Base-by-base conservation (phyloP, 2,113 vertebrate genomes). In the Notarius quadriscutis region DNA sequence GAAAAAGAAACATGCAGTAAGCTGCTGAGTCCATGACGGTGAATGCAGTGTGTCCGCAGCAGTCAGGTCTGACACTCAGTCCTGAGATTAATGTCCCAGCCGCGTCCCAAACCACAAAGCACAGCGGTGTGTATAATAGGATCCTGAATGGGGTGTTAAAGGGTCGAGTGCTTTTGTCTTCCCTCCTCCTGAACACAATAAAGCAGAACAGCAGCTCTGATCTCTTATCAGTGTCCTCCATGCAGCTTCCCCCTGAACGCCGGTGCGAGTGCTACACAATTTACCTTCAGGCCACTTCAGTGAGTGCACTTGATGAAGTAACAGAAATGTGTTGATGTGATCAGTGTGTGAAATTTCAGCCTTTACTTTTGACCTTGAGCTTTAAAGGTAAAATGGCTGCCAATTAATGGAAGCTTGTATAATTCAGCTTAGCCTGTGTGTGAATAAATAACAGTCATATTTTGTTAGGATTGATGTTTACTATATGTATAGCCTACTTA, bases 221-320 rank as follows among this genome's bases (percentile, higher is more conserved):
- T 93, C 92, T 92, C 93, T 94, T 95, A 95, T 95, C 95, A 90
- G 93, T 91, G 83, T 91, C 87, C 91, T 85, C 41, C 72, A 11
- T 50, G 72, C 95, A 95, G 95, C 92, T 91, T 92, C 91, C 72
- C 87, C 12, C 12, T 53, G 74, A 20, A 77, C 18, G 48, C 22
- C 14, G 41, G 18, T 25, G 5, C 14, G 74, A 48, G 41, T 20
- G 18, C 7, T 22, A 25, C 72, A 50, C 7, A 5, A 11, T 75
- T 12, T 25, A 75, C 9, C 41, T 9, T 10, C 71, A 22, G 34
- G 8, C 7, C 30, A 6, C 69, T 67, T 30, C 69, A 41, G 30
- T 7, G 5, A 18, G 69, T 9, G 15, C 1, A 34, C 18, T 2
- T 72, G 8, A 72, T 30, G 65, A 30, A 30, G 11, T 15, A 71